These are phyloP conservation scores for Corythornis vintsioides DNA, from an alignment of 2,113 vertebrate genomes.

Conservation along the genomic window DNA sequence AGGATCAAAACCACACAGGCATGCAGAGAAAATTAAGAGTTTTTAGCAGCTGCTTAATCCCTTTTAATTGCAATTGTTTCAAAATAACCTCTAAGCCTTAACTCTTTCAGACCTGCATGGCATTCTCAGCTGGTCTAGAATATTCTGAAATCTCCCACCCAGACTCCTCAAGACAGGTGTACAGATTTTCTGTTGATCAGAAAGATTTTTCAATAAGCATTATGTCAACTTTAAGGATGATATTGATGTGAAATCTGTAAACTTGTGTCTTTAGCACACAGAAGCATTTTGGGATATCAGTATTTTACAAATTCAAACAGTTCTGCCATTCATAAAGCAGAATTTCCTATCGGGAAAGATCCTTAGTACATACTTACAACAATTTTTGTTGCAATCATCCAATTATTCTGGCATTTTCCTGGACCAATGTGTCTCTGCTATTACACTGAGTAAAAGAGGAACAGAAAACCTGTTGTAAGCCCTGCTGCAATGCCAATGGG, in stretches of 20 bases:
- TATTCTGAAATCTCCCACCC: background rate
- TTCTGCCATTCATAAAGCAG: background rate
- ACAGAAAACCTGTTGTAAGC: background rate
- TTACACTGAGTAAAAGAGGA: background rate
- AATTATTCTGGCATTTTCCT: background rate
- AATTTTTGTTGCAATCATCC: background rate
- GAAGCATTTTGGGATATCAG: background rate
- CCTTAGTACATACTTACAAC: background rate
- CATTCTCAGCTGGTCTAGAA: background rate
- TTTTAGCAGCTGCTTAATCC: background rate
- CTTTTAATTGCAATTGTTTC: background rate
- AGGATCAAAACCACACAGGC: background rate
- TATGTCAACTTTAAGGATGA: background rate
- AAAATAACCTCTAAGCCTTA: background rate
- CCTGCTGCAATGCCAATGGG: background rate
- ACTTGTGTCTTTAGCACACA: background rate
- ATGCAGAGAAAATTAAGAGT: background rate
- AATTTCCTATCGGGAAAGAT: background rate
- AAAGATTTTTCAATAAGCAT: background rate
- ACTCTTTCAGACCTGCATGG: background rate
- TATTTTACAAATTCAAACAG: background rate
- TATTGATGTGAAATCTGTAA: background rate
- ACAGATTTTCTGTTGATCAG: background rate
- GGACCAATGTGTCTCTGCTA: fast-evolving
- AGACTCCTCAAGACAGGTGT: background rate